These are phyloP conservation scores for Drosophila bocki DNA, from an alignment of 1,140 invertebrate genomes.

Conservation along the genomic window DNA sequence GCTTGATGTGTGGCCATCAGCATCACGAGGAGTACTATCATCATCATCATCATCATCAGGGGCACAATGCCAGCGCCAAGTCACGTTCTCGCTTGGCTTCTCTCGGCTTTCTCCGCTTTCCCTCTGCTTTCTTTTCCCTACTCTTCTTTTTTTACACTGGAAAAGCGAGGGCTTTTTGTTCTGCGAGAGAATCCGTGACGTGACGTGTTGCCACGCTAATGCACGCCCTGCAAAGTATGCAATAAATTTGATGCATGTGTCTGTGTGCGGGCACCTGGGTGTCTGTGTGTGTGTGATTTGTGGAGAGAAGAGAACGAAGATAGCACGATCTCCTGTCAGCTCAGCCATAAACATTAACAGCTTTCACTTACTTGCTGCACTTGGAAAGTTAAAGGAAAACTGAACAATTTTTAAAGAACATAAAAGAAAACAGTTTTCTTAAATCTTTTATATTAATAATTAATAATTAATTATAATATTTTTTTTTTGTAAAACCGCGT, in stretches of 20 bases:
- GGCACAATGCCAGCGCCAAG: slow-evolving; percentile 35
- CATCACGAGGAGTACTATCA: slow-evolving; percentile 35
- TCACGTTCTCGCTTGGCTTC: slow-evolving; percentile 59
- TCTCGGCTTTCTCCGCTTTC: slow-evolving; percentile 33
- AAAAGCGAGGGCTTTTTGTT: slow-evolving; percentile 13
- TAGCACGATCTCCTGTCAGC: slow-evolving; percentile 39
- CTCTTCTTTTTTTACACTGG: neutral
- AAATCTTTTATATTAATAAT: neutral
- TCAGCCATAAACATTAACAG: slow-evolving; percentile 75
- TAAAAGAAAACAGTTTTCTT: neutral
- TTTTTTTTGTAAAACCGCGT: too few relatives aligned
- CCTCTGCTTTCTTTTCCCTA: neutral
- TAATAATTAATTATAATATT: neutral
- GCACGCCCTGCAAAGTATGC: slow-evolving; percentile 69
- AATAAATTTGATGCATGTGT: slow-evolving; percentile 66
- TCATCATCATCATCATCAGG: slow-evolving; percentile 18
- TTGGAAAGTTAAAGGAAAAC: neutral
- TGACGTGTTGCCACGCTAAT: slow-evolving; percentile 55
- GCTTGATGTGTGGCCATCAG: slow-evolving; percentile 48
- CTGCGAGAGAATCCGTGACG: slow-evolving; percentile 32
- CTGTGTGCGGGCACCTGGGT: slow-evolving; percentile 32
- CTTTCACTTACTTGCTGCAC: slow-evolving; percentile 66
- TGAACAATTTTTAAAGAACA: neutral
- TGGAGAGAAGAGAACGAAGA: neutral
- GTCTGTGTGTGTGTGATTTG: slow-evolving; percentile 5